These are phyloP conservation scores for Tipula lateralis DNA, from an alignment of 2,888 invertebrate genomes.

Conservation along the genomic window DNA sequence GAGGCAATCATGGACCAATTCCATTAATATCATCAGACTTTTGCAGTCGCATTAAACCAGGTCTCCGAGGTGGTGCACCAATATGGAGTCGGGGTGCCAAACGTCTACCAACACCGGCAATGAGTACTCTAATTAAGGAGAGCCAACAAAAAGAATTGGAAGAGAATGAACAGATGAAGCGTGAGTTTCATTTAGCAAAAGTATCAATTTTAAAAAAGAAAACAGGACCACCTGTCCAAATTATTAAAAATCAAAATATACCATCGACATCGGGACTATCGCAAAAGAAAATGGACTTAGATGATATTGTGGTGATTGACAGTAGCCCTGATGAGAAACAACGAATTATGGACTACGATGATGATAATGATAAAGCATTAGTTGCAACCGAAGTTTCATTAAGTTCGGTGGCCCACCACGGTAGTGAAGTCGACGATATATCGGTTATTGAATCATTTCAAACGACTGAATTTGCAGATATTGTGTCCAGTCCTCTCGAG, in stretches of 20 bases:
- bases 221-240: constrained; percentile 37
- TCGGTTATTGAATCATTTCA: constrained; percentile 54
- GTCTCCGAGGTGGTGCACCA: constrained; percentile 60
- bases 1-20: constrained; percentile 55
- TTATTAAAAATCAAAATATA: constrained; percentile 40
- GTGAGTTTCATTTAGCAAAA: constrained; percentile 51
- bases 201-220: constrained; percentile 59
- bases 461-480: constrained; percentile 54
- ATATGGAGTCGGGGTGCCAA: constrained; percentile 55
- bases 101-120: constrained; percentile 43
- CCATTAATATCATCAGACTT: constrained; percentile 45
- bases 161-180: constrained; percentile 38
- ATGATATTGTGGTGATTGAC: constrained; percentile 40
- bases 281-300: constrained; percentile 39
- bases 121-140: constrained; percentile 21
- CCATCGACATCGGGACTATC: constrained; percentile 34
- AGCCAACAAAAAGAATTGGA: constrained; percentile 31
- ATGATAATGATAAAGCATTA: constrained; percentile 55
- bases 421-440: constrained; percentile 56
- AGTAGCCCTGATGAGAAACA: constrained; percentile 50
- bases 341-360: constrained; percentile 55
- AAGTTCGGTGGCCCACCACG: constrained; percentile 55
- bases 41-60: constrained; percentile 26
- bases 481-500: constrained; percentile 58
- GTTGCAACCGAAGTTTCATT: constrained; percentile 56